Base-by-base conservation (phyloP, 92 coral and sea anemone genomes). In the Pocillopora meandrina region DNA sequence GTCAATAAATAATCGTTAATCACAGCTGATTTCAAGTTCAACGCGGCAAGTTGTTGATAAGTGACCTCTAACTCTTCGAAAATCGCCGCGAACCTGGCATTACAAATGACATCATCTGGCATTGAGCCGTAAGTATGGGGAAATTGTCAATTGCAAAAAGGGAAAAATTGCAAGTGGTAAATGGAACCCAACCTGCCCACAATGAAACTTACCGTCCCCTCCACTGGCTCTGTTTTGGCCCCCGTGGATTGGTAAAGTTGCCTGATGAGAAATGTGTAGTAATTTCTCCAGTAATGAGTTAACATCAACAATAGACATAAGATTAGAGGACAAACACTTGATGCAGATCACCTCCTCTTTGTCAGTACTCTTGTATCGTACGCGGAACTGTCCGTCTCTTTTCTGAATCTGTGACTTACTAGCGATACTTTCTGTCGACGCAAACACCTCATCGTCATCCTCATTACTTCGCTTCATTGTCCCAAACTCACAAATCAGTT, bases 281-380 rank as follows among this genome's bases (percentile, higher is more conserved):
- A 93, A 82, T 82, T 90, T 90, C 77, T 89, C 93, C 69, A 93
- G 74, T 52, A 93, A 79, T 2, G 89, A 87, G 62, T 93, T 94
- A 3, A 92, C 93, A 42, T 92, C 77, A 55, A 93, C 88, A 93
- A 90, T 93, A 5, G 95, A 84, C 89, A 93, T 92, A 58, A 93
- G 79, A 62, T 87, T 92, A 87, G 91, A 90, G 33, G 99, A 96
- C 73, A 96, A 86, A 80, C 99, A 94, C 69, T 94, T 93, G 84
- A 96, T 95, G 79, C 90, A 95, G 18, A 96, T 93, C 49, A 91
- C 90, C 67, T 96, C 99, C 71, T 96, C 98, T 68, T 94, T 96
- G 59, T 96, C 99, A 9, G 99, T 96, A 75, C 99, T 96, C 71
- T 96, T 96, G 87, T 94, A 94, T 18, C 99, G 88, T 19, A 96